These are phyloP conservation scores for Hirtodrosophila alboralis DNA, from an alignment of 2,888 invertebrate genomes.

Conservation along the genomic window DNA sequence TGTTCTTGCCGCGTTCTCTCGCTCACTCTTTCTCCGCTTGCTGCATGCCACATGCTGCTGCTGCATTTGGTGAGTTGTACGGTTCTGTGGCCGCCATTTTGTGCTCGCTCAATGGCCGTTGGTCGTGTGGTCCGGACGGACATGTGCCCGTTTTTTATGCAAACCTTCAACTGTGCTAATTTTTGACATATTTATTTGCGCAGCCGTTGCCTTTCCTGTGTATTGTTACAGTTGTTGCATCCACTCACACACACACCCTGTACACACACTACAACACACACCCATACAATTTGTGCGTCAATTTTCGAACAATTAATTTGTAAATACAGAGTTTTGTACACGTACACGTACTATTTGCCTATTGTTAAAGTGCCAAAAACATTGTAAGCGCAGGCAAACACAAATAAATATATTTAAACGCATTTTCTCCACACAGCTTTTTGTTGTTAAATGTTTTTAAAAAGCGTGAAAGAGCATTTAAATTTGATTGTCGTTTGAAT, in stretches of 20 bases:
- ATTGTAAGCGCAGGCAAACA: constrained; percentile 40
- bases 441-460: constrained; percentile 34
- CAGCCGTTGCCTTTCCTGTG: constrained; percentile 35
- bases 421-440: constrained; percentile 28
- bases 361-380: constrained; percentile 45
- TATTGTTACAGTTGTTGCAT: constrained; percentile 35
- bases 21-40: neutral
- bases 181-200: constrained; percentile 63
- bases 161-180: constrained; percentile 59
- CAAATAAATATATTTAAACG: constrained; percentile 33
- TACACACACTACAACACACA: constrained; percentile 2
- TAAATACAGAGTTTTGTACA: constrained; percentile 16
- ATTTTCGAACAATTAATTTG: constrained; percentile 59
- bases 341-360: constrained; percentile 37
- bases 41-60: neutral
- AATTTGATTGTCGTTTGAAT: no score
- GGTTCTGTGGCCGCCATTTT: constrained; percentile 45
- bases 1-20: neutral
- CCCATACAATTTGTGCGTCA: constrained; percentile 26
- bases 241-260: constrained; percentile 4
- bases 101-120: constrained; percentile 15
- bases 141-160: constrained; percentile 34
- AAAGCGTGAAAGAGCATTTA: no score
- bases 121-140: constrained; percentile 21
- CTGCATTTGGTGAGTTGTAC: constrained; percentile 6